Base-by-base conservation (phyloP, 2,113 vertebrate species). In the Onychostoma macrolepis region DNA sequence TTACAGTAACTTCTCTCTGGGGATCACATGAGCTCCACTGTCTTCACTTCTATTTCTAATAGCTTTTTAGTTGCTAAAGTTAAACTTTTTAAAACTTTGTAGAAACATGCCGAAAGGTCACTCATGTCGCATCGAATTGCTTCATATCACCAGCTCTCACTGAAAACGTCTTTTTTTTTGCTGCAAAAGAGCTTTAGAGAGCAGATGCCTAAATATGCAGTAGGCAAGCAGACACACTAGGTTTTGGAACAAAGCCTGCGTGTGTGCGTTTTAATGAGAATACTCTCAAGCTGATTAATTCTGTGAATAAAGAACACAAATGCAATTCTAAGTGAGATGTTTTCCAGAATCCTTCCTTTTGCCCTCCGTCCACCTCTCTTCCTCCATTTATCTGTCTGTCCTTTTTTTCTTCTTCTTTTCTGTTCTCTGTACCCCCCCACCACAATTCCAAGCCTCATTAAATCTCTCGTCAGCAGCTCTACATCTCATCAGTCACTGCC, bases 401-500 rank as follows among this genome's bases (percentile, higher is more conserved):
- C 28, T 36, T 65, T 41, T 36, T 43, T 50, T 77, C 13, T 48
- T 33, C 48, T 58, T 28, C 30, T 33, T 74, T 48, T 56, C 67
- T 21, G 33, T 84, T 84, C 82, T 72, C 12, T 84, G 43, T 56
- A 26, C 0, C 26, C 10, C 5, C 28, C 5, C 36, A n/a, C 80
- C 41, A 4, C 75, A 71, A 36, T 84, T 78, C 28, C 63, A 79
- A 74, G 78, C 67, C 86, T 87, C 86, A 83, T 82, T 87, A 87
- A 87, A 82, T 81, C 63, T 61, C 79, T 87, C 38, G 21, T 81
- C 77, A 79, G 63, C 86, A 61, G 65, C 53, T 74, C 86, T 67
- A 56, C 48, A 80, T 86, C 56, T 53, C 86, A 82, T 82, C 79
- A 82, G 67, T 82, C 53, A 82, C 53, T 82, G 86, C 79, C 86